Evolutionary conservation across 2,113 vertebrate genomes (phyloP), one percentile per base, ranked within the genome.

Genomic region (Collichthys lucidus): DNA sequence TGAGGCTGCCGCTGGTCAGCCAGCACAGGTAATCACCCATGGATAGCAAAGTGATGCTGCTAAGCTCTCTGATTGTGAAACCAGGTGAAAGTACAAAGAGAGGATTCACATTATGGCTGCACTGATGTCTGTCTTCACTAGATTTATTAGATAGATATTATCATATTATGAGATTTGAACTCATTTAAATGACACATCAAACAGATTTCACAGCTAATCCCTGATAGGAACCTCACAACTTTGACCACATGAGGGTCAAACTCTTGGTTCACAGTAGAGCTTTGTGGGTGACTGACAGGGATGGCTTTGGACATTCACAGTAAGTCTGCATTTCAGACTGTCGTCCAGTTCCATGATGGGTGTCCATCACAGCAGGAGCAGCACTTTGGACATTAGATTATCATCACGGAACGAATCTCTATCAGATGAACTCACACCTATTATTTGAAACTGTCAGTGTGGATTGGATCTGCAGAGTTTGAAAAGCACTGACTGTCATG

Each of bases 261-360:
- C 87, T 90, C 72, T 84, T 24, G 63, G 46, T 75, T 91, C 63
- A 29, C 84, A 83, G 83, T 11, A 84, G 86, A 74, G 81, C 81
- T 85, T 85, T 0, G 55, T 89, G 78, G 84, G 70, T 86, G 90
- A 89, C 72, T 52, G 82, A 82, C 57, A 62, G 86, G 89, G 74
- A 63, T 47, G 79, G 82, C 78, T 83, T 79, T 62, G 87, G 89
- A 90, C 89, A 85, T 90, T 94, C 91, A 94, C 91, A 94, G 91
- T 89, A 94, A 94, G 91, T 94, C 35, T 35, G 35, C 35, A 35
- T 8, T 35, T 35, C 35, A 35, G 35, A 8, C 2, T 35, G 35
- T 35, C 35, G 35, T 35, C 35, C 35, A 35, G 35, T 35, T 35
- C 35, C 35, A 35, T 35, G 35, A 35, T 35, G 35, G 35, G 35